Percentiles rank a stretch among this genome's conserved stretches.
phyloP scores from a whole-genome alignment of 2,888 invertebrate species.

The Escarpia spicata region DNA sequence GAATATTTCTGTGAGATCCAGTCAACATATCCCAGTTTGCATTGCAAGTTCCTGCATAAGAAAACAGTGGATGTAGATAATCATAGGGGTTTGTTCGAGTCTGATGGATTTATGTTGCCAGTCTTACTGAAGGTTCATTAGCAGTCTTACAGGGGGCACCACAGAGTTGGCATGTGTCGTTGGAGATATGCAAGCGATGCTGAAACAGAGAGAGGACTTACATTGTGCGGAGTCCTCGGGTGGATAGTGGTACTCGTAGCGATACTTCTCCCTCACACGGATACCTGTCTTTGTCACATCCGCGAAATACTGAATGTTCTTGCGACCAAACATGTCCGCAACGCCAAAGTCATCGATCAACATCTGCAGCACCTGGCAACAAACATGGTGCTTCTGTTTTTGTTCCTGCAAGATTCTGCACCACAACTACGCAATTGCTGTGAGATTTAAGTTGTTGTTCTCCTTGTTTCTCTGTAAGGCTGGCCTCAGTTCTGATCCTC shows the following conservation, averaged over 20 bases:
- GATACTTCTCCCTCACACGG: slow-evolving; percentile 60
- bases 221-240: slow-evolving; percentile 32
- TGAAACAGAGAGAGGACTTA: slow-evolving; percentile 27
- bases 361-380: slow-evolving; percentile 88
- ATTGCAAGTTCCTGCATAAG: not conserved
- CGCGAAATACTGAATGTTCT: slow-evolving; percentile 63
- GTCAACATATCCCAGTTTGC: not conserved
- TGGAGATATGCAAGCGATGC: not conserved
- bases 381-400: not conserved
- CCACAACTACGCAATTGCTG: not conserved
- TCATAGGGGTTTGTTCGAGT: too few relatives aligned
- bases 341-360: slow-evolving; percentile 97
- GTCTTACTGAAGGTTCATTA: too few relatives aligned
- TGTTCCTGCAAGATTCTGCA: not conserved
- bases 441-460: not conserved
- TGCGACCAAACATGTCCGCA: slow-evolving; percentile 87
- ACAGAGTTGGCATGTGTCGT: not conserved
- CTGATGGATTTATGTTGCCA: too few relatives aligned
- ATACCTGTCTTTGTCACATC: slow-evolving; percentile 61
- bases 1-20: not conserved
- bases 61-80: too few relatives aligned
- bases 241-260: slow-evolving; percentile 56
- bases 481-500: too few relatives aligned
- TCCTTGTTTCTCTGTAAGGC: too few relatives aligned
- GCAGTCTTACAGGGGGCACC: too few relatives aligned